A percentile compares a stretch with the other conserved stretches of the same genome.
phyloP scores from a whole-genome alignment of 2,797 vertebrate species.

The Remorina albescens region DNA sequence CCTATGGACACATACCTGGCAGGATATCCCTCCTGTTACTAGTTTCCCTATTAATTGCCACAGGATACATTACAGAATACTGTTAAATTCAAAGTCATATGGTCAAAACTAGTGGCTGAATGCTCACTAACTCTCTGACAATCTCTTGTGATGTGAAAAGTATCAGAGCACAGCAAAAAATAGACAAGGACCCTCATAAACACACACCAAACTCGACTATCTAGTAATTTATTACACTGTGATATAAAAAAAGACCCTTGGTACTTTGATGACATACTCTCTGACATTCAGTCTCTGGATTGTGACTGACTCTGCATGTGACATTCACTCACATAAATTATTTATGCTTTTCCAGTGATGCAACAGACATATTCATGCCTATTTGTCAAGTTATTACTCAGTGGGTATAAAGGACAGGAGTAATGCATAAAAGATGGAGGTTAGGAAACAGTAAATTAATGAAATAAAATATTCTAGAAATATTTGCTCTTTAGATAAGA shows the following conservation, averaged over 20 bases:
- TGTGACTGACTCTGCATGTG: conserved; percentile 48
- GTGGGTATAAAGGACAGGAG: conserved; percentile 29
- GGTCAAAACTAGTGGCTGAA: neutral
- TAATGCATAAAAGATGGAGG: conserved; percentile 36
- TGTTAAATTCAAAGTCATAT: neutral
- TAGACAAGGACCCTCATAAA: conserved; percentile 43
- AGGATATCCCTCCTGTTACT: neutral
- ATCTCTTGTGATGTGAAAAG: conserved; percentile 6
- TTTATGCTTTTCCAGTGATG: conserved; percentile 62
- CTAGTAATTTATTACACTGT: conserved; percentile 31
- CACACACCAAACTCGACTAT: conserved; percentile 38
- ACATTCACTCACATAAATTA: conserved; percentile 59
- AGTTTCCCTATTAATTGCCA: neutral
- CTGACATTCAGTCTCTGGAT: conserved; percentile 56
- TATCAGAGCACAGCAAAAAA: conserved; percentile 18
- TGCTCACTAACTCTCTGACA: neutral
- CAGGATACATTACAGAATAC: conserved; percentile 8
- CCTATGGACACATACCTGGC: neutral
- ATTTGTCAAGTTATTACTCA: conserved; percentile 22
- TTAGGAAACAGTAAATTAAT: conserved; percentile 43
- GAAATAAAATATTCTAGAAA: conserved; percentile 37
- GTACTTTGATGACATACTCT: conserved; percentile 20
- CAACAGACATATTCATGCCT: conserved; percentile 40
- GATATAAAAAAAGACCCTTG: neutral
- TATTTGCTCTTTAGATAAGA: conserved; percentile 43